Conservation (phyloP, 2,113 vertebrate species). For the Heptranchias perlo region DNA sequence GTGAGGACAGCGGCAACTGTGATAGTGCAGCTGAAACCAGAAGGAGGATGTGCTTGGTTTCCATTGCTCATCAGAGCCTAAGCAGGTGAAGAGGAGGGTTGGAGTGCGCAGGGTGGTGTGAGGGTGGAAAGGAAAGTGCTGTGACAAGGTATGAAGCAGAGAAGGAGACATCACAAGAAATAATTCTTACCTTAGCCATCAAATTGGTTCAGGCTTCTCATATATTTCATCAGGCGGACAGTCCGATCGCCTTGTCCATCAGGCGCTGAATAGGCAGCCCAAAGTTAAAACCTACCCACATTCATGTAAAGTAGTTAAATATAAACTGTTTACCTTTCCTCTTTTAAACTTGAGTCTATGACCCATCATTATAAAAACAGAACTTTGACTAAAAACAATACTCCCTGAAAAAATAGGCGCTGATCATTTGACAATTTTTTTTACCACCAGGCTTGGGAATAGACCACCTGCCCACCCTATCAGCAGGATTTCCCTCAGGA, state of each 20-base stretch:
- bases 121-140: too few species aligned
- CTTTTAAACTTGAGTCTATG: background rate
- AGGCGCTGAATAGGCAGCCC: too few species aligned
- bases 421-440: background rate
- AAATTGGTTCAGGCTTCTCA: too few species aligned
- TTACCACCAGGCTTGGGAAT: background rate
- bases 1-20: background rate
- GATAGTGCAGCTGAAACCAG: background rate
- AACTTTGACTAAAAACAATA: background rate
- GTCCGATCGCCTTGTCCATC: too few species aligned
- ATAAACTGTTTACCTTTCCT: background rate
- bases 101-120: too few species aligned
- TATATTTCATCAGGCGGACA: too few species aligned
- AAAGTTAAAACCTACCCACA: background rate
- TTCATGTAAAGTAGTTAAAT: background rate
- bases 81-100: background rate
- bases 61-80: background rate
- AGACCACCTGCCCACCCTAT: background rate
- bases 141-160: background rate
- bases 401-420: background rate
- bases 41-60: background rate
- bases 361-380: background rate
- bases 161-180: too few species aligned
- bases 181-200: background rate
- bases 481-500: background rate